These are phyloP conservation scores for Toxotes jaculatrix DNA, from an alignment of 2,113 vertebrate genomes.

Conservation along the genomic window DNA sequence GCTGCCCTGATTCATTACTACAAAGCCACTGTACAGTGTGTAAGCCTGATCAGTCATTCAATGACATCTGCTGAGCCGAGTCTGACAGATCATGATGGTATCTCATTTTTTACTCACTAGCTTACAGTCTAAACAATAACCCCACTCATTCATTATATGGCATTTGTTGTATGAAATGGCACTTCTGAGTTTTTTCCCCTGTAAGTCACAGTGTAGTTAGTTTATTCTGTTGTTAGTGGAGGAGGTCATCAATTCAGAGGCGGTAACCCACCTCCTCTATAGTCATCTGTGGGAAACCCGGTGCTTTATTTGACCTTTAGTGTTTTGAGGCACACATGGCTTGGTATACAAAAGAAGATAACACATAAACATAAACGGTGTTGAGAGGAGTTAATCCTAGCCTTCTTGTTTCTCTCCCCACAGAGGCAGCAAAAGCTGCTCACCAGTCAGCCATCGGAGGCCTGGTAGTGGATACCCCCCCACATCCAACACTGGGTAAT, in stretches of 20 bases:
- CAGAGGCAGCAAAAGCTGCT: slow-evolving; percentile 88
- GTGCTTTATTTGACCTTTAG: neutral
- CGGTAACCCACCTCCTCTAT: neutral
- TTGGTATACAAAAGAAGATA: neutral
- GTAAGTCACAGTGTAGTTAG: neutral
- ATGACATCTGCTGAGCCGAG: neutral
- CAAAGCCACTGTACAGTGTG: neutral
- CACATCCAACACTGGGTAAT: slow-evolving; percentile 80
- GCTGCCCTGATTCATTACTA: neutral
- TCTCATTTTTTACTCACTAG: neutral
- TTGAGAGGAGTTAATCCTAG: neutral
- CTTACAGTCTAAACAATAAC: neutral
- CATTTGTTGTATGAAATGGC: neutral
- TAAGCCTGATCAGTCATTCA: slow-evolving; percentile 6
- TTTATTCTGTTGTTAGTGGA: neutral
- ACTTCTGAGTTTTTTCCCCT: neutral
- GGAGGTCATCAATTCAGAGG: neutral
- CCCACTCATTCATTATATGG: neutral
- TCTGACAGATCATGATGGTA: neutral
- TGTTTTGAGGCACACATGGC: neutral
- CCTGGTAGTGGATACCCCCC: slow-evolving; percentile 86
- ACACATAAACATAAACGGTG: neutral
- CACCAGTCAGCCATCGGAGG: slow-evolving; percentile 83
- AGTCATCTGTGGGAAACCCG: neutral
- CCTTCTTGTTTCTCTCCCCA: neutral